These are phyloP conservation scores for Sesamia inferens DNA, from an alignment of 2,888 invertebrate genomes.

Conservation along the genomic window DNA sequence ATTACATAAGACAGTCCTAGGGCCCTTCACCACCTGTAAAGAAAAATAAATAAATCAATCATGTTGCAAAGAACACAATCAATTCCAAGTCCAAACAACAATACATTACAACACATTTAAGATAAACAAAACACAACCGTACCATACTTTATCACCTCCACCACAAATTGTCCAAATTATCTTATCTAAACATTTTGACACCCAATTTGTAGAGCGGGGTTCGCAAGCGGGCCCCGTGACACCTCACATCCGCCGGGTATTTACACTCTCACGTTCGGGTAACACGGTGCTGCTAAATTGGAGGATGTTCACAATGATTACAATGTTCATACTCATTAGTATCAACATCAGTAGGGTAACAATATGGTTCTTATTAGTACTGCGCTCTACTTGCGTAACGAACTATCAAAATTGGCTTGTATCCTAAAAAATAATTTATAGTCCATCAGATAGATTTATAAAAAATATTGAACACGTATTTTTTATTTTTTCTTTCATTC, in stretches of 20 bases:
- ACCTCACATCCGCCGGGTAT: conserved; percentile 54
- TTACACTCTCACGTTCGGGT: conserved; percentile 54
- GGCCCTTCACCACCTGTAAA: not conserved
- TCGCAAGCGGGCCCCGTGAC: conserved; percentile 42
- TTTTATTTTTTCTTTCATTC: too few species aligned
- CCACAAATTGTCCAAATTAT: conserved; percentile 65
- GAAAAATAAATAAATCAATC: not conserved
- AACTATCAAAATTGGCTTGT: too few species aligned
- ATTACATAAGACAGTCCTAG: too few species aligned
- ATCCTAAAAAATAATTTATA: too few species aligned
- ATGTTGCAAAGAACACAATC: not conserved
- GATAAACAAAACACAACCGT: conserved; percentile 19
- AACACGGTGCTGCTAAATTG: conserved; percentile 59
- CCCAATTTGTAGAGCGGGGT: conserved; percentile 59
- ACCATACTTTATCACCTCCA: conserved; percentile 46
- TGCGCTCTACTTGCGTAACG: too few species aligned
- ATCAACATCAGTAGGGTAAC: not conserved
- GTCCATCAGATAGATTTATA: too few species aligned
- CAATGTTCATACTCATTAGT: conserved; percentile 46
- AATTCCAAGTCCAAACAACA: not conserved
- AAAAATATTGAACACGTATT: too few species aligned
- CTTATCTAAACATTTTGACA: conserved; percentile 67
- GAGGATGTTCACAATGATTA: conserved; percentile 54
- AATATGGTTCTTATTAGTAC: not conserved
- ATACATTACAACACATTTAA: conserved; percentile 5